Evolutionary conservation across 1,140 invertebrate species (phyloP), one percentile per base, ranked within the genome.

Genomic region (Pogonomyrmex californicus): DNA sequence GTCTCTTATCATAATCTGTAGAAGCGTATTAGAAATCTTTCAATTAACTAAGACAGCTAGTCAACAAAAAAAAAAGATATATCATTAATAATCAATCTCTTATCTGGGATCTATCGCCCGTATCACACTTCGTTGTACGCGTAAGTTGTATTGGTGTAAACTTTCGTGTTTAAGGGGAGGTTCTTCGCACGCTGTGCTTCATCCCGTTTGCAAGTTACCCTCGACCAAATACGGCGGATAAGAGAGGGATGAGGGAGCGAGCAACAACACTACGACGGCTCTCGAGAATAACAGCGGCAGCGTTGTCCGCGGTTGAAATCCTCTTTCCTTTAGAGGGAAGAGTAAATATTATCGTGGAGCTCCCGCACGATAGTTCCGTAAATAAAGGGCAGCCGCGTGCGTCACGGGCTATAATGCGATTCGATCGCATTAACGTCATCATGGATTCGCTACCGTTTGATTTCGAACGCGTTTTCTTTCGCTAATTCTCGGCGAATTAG

Each of bases 321-420:
- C 68, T 51, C 66, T 86, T 70, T 86, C 71, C 82, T 79, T 75
- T 65, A 41, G 58, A 66, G 81, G 33, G 41, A 41, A 88, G 75
- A 66, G 71, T 77, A 88, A 87, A 87, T 77, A 87, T 65, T 71
- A 63, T 70, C 38, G 14, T 76, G 44, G 75, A 70, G 58, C 56
- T 88, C 41, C n/a, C 63, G 63, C 54, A 41, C 54, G 23, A 87
- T 85, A 68, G 71, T 88, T 88, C 44, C 54, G 71, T 88, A 88
- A 88, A 89, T 89, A 88, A 89, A 88, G 68, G 33, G 44, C 54
- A 75, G 30, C 51, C 75, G 36, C 49, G 36, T 85, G 44, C 54
- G 30, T 78, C 66, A 85, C 4, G 10, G 12, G 6, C n/a, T 23
- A 73, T 87, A 54, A 86, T 88, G 54, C 71, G 44, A 66, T 78